Evolutionary conservation across 2,888 invertebrate species (phyloP), one percentile per base, ranked within the genome.

Genomic region (Parthenolecanium corni): DNA sequence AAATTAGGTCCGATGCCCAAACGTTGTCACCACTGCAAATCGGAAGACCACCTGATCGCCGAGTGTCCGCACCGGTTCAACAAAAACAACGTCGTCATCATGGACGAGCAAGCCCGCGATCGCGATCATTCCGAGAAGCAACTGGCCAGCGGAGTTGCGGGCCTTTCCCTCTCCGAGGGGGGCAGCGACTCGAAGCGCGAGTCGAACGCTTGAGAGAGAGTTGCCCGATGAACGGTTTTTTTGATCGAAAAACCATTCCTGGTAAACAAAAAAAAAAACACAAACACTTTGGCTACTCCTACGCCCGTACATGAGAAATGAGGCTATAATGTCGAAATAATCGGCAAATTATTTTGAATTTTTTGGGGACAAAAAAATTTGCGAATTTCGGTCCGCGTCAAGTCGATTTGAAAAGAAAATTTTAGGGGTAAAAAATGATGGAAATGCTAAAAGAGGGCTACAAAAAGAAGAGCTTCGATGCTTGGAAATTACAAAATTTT

Each of bases 11-110:
- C 91, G 57, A 86, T 89, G 76, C 91, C 91, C 70, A 92, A 92
- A 77, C 80, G 88, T 70, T 93, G 93, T 75, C 91, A 93, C 76
- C 82, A 84, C 73, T 93, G 92, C 75, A 90, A 89, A 73, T 83
- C 87, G 69, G 85, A 86, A 69, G 88, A 86, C 70, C 93, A 93
- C 75, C 79, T 93, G 64, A 86, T 92, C 66, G 91, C 89, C 25
- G 89, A 92, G 72, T 93, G 93, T 74, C 90, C 92, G 11, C 61
- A 65, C 5, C 25, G 63, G 25, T 63, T 63, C 36, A 63, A 63
- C 21, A 63, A 63, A 46, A 63, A 63, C 46, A 63, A 53, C 36
- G 53, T 63, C 6, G 31, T 47, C 12, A 53, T 63, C 23, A 24
- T 40, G 12, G 53, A 53, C 47, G 63, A 63, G 6, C 46, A 53